These are phyloP conservation scores for Oostethus manadensis DNA, from an alignment of 2,113 vertebrate species.

Conservation along the genomic window DNA sequence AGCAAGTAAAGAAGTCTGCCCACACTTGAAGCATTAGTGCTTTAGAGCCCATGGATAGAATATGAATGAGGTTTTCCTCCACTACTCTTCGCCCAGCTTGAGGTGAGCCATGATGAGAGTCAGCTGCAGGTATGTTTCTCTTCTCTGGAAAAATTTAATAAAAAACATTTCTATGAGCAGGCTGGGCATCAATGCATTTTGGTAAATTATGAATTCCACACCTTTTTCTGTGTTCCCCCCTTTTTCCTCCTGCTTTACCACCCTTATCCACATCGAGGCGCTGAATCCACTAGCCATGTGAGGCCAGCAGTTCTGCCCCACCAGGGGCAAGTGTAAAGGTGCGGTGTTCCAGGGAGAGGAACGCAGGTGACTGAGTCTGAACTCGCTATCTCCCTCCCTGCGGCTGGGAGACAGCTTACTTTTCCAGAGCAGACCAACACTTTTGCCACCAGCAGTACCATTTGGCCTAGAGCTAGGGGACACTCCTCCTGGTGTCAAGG, in stretches of 20 bases:
- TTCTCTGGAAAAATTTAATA: slow-evolving; percentile 68
- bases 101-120: slow-evolving; percentile 50
- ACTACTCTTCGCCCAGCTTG: slow-evolving; percentile 65
- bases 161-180: slow-evolving; percentile 11
- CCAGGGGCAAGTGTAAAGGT: slow-evolving; percentile 85
- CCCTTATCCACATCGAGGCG: slow-evolving; percentile 83
- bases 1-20: slow-evolving; percentile 80
- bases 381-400: slow-evolving; percentile 70
- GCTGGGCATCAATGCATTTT: background rate
- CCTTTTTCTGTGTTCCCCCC: slow-evolving; percentile 59
- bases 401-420: slow-evolving; percentile 70
- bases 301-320: slow-evolving; percentile 96
- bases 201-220: slow-evolving; percentile 47
- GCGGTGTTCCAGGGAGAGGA: slow-evolving; percentile 90
- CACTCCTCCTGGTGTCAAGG: slow-evolving; percentile 41
- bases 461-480: slow-evolving; percentile 67
- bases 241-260: slow-evolving; percentile 59
- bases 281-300: slow-evolving; percentile 96
- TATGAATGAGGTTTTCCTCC: slow-evolving; percentile 82
- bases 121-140: slow-evolving; percentile 54
- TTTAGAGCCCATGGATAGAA: slow-evolving; percentile 93
- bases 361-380: slow-evolving; percentile 60
- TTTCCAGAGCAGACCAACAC: slow-evolving; percentile 62
- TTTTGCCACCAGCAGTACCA: slow-evolving; percentile 55
- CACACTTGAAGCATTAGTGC: slow-evolving; percentile 95